These are phyloP conservation scores for Apodemia mormo DNA, from an alignment of 2,888 invertebrate genomes.

Conservation along the genomic window DNA sequence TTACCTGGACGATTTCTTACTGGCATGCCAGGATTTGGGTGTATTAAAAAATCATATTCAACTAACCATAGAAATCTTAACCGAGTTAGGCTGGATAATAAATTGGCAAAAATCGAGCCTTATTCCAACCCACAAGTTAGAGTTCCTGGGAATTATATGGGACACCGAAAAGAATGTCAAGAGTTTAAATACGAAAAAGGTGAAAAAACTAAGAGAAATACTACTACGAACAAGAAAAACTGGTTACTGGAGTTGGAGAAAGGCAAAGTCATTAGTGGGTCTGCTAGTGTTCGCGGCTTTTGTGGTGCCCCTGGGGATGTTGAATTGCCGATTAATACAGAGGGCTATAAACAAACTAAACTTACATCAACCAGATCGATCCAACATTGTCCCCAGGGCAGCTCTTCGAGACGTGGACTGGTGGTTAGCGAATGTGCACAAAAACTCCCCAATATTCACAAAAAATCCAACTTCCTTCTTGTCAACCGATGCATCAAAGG, in stretches of 20 bases:
- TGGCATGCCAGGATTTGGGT: constrained; percentile 23
- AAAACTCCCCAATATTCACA: constrained; percentile 1
- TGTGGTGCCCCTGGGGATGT: background rate
- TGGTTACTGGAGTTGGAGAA: constrained; percentile 20
- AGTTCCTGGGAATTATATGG: constrained; percentile 32
- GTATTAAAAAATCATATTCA: constrained; percentile 20
- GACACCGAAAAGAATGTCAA: constrained; percentile 21
- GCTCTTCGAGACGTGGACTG: background rate
- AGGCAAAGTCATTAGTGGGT: constrained; percentile 23
- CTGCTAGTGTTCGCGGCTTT: background rate
- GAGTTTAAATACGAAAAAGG: background rate
- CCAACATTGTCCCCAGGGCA: background rate
- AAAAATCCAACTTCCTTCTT: background rate
- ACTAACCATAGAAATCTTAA: constrained; percentile 18
- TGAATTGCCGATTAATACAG: background rate
- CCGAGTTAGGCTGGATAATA: constrained; percentile 25
- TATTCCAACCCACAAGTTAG: constrained; percentile 20
- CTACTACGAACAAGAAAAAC: too few species aligned
- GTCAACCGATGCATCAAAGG: background rate
- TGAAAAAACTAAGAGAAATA: too few species aligned
- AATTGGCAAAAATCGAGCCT: constrained; percentile 25
- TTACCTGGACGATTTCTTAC: constrained; percentile 36
- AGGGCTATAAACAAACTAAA: background rate
- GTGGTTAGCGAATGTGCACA: background rate
- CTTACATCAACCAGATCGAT: background rate